Base-by-base conservation (phyloP, 2,797 vertebrate genomes). In the Centropyge bicolor region DNA sequence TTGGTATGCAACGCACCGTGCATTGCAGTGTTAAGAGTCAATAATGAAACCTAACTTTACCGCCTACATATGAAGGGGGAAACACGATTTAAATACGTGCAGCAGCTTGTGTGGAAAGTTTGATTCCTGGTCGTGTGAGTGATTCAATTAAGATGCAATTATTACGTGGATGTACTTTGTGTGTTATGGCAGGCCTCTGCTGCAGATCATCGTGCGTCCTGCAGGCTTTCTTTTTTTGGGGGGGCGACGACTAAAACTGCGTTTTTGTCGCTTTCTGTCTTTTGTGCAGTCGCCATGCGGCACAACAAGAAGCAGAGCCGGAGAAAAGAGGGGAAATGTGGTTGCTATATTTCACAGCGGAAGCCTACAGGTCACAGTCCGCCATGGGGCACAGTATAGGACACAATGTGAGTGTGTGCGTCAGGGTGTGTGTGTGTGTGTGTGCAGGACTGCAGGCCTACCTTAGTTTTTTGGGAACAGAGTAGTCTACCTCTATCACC, bases 401-500 rank as follows among this genome's bases (percentile, higher is more conserved):
- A 76, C 43, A 73, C 71, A 81, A 70, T 38, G 63, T 49, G 61
- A 55, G 77, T 51, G 70, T 56, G 78, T 55, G 72, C 45, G 59
- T n/a, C 27, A 31, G 27, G 27, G 46, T 13, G 82, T 13, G 74
- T 14, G 40, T 14, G 62, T 13, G 56, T 60, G 74, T 56, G 43
- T 76, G 80, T 82, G 61, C 69, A 43, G 86, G 76, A 52, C 60
- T 81, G 86, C 83, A 72, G 82, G 78, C 93, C 94, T 97, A 98
- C 98, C 97, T 97, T 94, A 97, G 96, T 92, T 98, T 98, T 96
- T 97, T 98, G 81, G 97, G 97, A 91, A 98, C 97, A 84, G 97
- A 98, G 91, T 97, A 98, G 95, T 98, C 97, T 92, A 98, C 97
- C 93, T 97, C 97, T 95, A 98, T 97, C 96, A 97, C 96, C 96